phyloP scores from a whole-genome alignment of 2,797 vertebrate species.

The Ctenopoma multispine region DNA sequence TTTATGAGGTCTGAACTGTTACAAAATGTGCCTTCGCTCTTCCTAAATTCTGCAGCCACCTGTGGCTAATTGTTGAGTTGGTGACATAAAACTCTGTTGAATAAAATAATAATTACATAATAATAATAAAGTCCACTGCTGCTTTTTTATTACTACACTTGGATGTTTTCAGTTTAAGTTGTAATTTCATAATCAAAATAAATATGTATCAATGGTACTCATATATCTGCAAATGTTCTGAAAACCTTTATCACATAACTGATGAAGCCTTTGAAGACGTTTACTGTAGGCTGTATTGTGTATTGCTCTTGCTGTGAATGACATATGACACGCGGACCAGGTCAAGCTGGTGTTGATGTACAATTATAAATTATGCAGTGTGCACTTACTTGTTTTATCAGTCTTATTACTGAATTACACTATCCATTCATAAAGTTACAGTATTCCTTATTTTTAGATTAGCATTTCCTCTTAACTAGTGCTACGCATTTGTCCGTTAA shows the following conservation, averaged over 20 bases:
- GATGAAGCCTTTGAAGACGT: background rate
- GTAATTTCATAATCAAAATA: too few species aligned
- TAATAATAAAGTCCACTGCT: background rate
- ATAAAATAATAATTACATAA: conserved; percentile 5
- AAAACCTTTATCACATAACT: conserved; percentile 1
- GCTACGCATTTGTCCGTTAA: background rate
- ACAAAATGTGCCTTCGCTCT: conserved; percentile 4
- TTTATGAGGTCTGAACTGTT: conserved; percentile 15
- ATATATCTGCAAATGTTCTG: background rate
- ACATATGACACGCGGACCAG: conserved; percentile 41
- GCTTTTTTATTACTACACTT: background rate
- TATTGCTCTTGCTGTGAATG: conserved; percentile 24
- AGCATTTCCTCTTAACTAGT: background rate
- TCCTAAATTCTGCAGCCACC: background rate
- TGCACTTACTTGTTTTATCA: conserved; percentile 37
- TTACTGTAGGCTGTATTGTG: background rate
- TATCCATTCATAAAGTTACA: conserved; percentile 3
- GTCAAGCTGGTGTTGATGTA: conserved; percentile 44
- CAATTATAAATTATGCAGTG: conserved; percentile 60
- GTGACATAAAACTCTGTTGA: background rate
- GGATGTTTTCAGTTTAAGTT: background rate
- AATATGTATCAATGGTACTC: background rate
- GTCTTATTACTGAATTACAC: conserved; percentile 15
- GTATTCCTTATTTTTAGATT: background rate
- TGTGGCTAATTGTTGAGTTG: conserved; percentile 2